These are phyloP conservation scores for Bombylius major DNA, from an alignment of 2,888 invertebrate species.

Conservation along the genomic window DNA sequence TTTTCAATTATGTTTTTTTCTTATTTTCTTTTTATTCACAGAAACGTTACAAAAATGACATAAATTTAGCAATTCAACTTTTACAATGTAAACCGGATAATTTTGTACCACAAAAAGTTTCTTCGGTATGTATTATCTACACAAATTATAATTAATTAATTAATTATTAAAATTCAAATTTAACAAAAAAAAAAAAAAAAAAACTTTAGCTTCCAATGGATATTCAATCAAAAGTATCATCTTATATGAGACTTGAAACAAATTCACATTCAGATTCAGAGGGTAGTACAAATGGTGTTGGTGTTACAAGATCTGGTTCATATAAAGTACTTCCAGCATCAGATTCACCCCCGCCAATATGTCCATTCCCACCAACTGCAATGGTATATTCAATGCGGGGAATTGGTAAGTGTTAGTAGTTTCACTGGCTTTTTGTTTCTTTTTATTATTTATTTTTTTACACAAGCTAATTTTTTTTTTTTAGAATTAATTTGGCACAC, in stretches of 20 bases:
- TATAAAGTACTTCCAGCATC: slow-evolving; percentile 38
- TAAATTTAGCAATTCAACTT: slow-evolving; percentile 83
- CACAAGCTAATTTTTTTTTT: slow-evolving; percentile 2
- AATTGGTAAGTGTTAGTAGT: slow-evolving; percentile 38
- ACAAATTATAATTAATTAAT: neutral
- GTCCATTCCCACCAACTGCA: slow-evolving; percentile 68
- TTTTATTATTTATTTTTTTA: slow-evolving; percentile 15
- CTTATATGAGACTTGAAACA: slow-evolving; percentile 43
- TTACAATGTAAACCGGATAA: slow-evolving; percentile 90
- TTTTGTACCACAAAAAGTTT: slow-evolving; percentile 83
- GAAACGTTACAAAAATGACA: slow-evolving; percentile 90
- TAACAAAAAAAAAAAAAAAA: too few species aligned
- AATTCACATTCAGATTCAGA: slow-evolving; percentile 37
- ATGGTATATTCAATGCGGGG: slow-evolving; percentile 58
- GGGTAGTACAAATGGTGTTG: slow-evolving; percentile 34
- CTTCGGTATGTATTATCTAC: slow-evolving; percentile 53
- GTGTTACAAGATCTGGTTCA: slow-evolving; percentile 33
- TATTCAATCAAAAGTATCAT: slow-evolving; percentile 78
- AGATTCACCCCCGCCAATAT: slow-evolving; percentile 34
- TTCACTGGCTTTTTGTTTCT: slow-evolving; percentile 20
- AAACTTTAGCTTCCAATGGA: slow-evolving; percentile 66
- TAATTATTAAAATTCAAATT: neutral
- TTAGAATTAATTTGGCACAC: slow-evolving; percentile 2
- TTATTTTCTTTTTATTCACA: slow-evolving; percentile 39
- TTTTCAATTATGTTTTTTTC: too few species aligned